These are phyloP conservation scores for Porites evermanni DNA, from an alignment of 92 coral and sea anemone species.

Conservation along the genomic window DNA sequence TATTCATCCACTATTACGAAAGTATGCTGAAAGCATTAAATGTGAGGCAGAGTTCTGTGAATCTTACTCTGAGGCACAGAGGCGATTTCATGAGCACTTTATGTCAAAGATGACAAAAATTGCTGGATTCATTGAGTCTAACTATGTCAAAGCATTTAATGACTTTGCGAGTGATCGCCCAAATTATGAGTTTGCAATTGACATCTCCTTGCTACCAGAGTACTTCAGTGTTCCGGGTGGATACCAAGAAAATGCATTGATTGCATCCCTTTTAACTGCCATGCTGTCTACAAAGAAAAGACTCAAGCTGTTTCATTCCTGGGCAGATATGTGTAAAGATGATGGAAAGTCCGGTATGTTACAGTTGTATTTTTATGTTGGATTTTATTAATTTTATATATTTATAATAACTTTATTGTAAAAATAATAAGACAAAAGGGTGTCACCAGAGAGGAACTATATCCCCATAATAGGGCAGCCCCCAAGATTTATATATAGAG, in stretches of 20 bases:
- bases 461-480: too few species aligned
- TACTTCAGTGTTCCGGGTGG: background rate
- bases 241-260: conserved; percentile 55
- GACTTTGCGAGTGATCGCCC: conserved; percentile 42
- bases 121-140: conserved; percentile 50
- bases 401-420: too few species aligned
- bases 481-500: too few species aligned
- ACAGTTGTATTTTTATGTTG: background rate
- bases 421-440: too few species aligned
- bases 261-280: conserved; percentile 60
- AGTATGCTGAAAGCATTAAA: conserved; percentile 57
- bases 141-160: conserved; percentile 53
- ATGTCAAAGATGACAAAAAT: conserved; percentile 53
- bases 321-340: conserved; percentile 55
- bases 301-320: conserved; percentile 43
- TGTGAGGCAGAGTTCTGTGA: conserved; percentile 16
- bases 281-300: conserved; percentile 49
- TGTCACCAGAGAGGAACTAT: too few species aligned
- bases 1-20: conserved; percentile 68
- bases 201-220: conserved; percentile 39
- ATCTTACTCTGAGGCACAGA: conserved; percentile 53
- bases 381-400: background rate
- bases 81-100: conserved; percentile 60
- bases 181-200: conserved; percentile 67
- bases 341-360: conserved; percentile 6